These are phyloP conservation scores for Arbacia lixula DNA, from an alignment of 53 echinoderm and acorn worm genomes.

Conservation along the genomic window DNA sequence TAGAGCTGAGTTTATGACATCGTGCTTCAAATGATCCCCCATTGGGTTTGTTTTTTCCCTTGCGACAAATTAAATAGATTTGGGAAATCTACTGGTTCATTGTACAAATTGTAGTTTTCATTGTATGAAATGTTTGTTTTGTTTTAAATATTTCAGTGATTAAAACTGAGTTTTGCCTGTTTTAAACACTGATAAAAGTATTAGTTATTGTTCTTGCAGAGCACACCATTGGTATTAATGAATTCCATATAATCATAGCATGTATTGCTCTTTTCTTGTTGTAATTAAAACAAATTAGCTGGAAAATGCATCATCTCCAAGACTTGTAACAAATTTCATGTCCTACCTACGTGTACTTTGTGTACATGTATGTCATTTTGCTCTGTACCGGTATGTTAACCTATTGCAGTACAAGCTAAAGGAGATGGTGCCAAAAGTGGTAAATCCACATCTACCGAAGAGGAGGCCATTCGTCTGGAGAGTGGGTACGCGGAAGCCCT, in stretches of 20 bases:
- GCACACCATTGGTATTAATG: no score
- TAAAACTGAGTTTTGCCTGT: no score
- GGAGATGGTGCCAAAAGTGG: not conserved
- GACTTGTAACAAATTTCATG: not conserved
- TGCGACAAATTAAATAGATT: no score
- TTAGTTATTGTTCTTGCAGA: no score
- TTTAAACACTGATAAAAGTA: no score
- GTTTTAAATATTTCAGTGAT: no score
- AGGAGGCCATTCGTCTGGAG: constrained; percentile 25
- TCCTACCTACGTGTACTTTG: not conserved
- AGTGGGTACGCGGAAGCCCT: constrained; percentile 56
- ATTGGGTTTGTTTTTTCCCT: no score
- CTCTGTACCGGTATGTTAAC: not conserved
- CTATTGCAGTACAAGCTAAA: not conserved
- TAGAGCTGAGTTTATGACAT: no score
- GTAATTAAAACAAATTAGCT: not conserved
- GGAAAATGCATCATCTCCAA: not conserved
- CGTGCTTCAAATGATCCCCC: no score
- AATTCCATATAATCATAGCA: not conserved
- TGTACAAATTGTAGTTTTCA: no score
- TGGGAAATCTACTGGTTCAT: no score
- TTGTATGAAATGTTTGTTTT: no score
- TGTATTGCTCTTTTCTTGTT: not conserved
- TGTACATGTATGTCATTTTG: not conserved
- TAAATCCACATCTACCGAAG: not conserved